Base-by-base conservation (phyloP, 2,888 invertebrate genomes). In the Dasysyrphus tricinctus region DNA sequence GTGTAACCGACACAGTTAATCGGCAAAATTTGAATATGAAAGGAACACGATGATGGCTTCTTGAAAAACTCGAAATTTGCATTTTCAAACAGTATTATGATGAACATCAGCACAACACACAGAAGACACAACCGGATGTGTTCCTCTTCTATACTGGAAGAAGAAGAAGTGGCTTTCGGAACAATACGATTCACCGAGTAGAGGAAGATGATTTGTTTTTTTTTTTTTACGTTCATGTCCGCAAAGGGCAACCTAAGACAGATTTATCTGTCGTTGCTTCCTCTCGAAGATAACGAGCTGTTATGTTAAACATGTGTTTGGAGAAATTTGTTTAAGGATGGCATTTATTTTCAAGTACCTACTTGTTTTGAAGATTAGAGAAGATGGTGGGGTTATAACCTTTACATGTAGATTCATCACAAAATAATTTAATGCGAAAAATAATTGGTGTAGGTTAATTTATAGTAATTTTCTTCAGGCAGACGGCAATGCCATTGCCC, bases 1-100 rank as follows among this genome's bases (percentile, higher is more conserved):
- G 57, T 72, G 87, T 83, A 87, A 87, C 87, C 87, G 87, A 87
- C 77, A 87, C 87, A 80, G 87, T 87, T 87, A 87, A 87, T 87
- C 87, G 87, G 37, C 8, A 19, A 83, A 80, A 87, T 87, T 87
- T 87, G 73, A 83, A 87, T 87, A 83, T 87, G 82, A 87, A 87
- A 87, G 63, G 82, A 47, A 73, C 61, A 49, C 8, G 47, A 65
- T 14, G 47, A 65, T 14, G 73, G 80, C 77, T 85, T 80, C 75
- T 77, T 73, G 61, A 72, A 79, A 74, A 72, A 69, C 61, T 54
- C 29, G n/a, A 59, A 79, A 83, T 83, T 83, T 83, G 79, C 78
- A 83, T 83, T 70, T 78, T n/a, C 69, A 78, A 54, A 70, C 16
- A 34, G 39, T 54, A 47, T 49, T 16, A 78, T 32, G 74, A 73